Evolutionary conservation across 2,113 vertebrate genomes (phyloP), one percentile per base, ranked within the genome.

Genomic region (Orthonyx spaldingii): DNA sequence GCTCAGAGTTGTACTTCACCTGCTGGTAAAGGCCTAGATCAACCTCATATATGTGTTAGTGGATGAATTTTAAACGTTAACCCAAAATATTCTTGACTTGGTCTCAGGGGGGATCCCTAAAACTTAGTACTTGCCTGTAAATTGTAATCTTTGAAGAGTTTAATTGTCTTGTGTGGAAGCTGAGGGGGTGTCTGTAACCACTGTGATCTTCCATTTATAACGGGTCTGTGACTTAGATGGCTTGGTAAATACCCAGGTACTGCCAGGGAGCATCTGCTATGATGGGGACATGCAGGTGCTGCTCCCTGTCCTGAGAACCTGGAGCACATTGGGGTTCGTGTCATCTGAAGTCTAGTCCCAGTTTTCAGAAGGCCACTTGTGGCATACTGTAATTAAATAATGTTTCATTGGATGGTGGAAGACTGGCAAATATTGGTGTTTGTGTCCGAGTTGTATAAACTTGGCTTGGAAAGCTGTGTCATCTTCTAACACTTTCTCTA

Each of bases 381-480:
- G 59, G 26, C 56, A 86, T 39, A 52, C 52, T 12, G 19, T 80
- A 84, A 57, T 80, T 94, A 94, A 94, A 89, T 57, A 68, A 20
- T 24, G n/a, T 90, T 82, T 96, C 47, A 37, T 11, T 82, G 72
- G 85, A 72, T 2, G 1, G 60, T 93, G 55, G 61, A 94, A 88
- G 47, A 79, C 68, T 95, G 91, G 57, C 66, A 56, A 33, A 75
- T 88, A 47, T 53, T 78, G 27, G 12, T 85, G 64, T 95, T 95
- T 90, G 88, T 93, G 84, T 95, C 71, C 71, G 74, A 18, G 20
- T 70, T 95, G 64, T 92, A 80, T 91, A 88, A 96, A 96, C 84
- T 92, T 90, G 84, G 44, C 87, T 90, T 93, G 76, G 52, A 86
- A 94, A 70, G 42, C 75, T 91, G 68, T 65, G 83, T 90, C 75